phyloP scores from a whole-genome alignment of 1,140 invertebrate species.

The Tigriopus japonicus region DNA sequence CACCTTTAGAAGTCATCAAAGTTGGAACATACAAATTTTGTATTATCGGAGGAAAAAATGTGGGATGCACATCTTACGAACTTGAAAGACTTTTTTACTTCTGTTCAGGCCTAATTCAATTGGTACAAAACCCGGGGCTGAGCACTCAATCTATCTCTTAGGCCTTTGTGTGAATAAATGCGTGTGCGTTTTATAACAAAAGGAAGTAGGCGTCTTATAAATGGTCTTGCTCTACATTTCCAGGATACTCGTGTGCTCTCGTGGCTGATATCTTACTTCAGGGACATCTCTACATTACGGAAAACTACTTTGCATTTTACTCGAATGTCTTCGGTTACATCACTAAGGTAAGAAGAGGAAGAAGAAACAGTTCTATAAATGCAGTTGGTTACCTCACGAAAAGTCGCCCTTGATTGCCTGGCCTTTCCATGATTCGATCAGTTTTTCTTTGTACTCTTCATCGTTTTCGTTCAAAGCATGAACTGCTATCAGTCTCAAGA shows the following conservation, averaged over 20 bases:
- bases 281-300: conserved; percentile 75
- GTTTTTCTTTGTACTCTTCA: background rate
- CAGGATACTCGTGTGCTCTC: conserved; percentile 78
- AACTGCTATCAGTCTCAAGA: background rate
- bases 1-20: too few species aligned
- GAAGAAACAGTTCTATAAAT: too few species aligned
- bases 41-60: too few species aligned
- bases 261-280: conserved; percentile 77
- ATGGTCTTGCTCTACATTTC: conserved; percentile 23
- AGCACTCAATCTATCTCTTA: too few species aligned
- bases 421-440: background rate
- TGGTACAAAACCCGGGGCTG: too few species aligned
- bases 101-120: too few species aligned
- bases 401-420: too few species aligned
- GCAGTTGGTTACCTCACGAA: too few species aligned
- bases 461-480: background rate
- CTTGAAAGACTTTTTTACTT: too few species aligned
- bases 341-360: conserved; percentile 55
- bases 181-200: background rate
- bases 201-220: background rate
- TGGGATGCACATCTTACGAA: too few species aligned
- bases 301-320: conserved; percentile 84
- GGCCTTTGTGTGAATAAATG: too few species aligned
- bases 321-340: conserved; percentile 84
- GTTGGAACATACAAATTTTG: too few species aligned